Evolutionary conservation across 2,888 invertebrate species (phyloP).

Genomic region (Hirtodrosophila alboralis): DNA sequence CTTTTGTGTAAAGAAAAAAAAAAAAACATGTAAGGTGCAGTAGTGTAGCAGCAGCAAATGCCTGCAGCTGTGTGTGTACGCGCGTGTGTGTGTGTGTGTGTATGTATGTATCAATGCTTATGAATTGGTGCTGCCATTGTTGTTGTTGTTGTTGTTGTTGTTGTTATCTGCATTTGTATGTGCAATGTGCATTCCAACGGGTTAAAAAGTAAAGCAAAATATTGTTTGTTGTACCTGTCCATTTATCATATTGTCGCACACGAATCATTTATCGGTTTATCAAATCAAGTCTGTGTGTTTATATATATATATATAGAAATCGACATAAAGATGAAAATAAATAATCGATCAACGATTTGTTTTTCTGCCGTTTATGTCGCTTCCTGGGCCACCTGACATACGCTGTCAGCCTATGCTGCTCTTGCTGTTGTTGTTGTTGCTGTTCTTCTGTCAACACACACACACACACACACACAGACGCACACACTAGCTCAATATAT

Average conservation of each 20-base stretch:
- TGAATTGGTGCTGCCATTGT: slow-evolving; percentile 43
- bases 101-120: slow-evolving; percentile 41
- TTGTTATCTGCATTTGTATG: slow-evolving; percentile 21
- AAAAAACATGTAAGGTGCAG: slow-evolving; percentile 74
- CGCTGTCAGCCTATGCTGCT: background rate
- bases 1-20: slow-evolving; percentile 43
- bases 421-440: slow-evolving; percentile 25
- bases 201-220: slow-evolving; percentile 59
- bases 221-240: slow-evolving; percentile 43
- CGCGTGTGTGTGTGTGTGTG: slow-evolving; percentile 43
- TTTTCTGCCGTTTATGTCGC: slow-evolving; percentile 49
- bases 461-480: slow-evolving; percentile 7
- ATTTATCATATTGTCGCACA: slow-evolving; percentile 29
- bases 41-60: slow-evolving; percentile 63
- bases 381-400: slow-evolving; percentile 48
- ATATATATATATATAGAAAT: slow-evolving; percentile 35
- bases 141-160: slow-evolving; percentile 37
- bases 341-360: slow-evolving; percentile 33
- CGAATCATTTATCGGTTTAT: slow-evolving; percentile 40
- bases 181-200: slow-evolving; percentile 79
- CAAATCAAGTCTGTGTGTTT: slow-evolving; percentile 21
- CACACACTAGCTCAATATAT: slow-evolving; percentile 38
- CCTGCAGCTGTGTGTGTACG: slow-evolving; percentile 45
- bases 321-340: slow-evolving; percentile 42
- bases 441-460: slow-evolving; percentile 5